Conservation (phyloP, 2,113 vertebrate species). For the Mirounga angustirostris region DNA sequence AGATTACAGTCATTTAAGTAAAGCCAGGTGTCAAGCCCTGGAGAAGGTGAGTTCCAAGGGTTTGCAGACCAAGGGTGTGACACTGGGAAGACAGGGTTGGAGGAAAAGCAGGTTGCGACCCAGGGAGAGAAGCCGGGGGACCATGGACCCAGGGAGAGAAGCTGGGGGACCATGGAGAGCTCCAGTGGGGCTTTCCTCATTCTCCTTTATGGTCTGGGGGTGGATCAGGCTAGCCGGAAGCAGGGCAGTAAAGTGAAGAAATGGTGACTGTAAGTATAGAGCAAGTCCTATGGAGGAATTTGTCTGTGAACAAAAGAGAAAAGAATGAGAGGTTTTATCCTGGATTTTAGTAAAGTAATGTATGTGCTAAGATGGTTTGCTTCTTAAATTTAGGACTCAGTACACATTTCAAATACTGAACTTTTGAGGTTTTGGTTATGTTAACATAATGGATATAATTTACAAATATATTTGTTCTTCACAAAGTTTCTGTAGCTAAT, state of each 20-base stretch:
- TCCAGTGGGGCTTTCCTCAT: not conserved
- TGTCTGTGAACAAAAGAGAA: not conserved
- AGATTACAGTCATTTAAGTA: not conserved
- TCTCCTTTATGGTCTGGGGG: not conserved
- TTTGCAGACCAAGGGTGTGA: not conserved
- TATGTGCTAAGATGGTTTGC: not conserved
- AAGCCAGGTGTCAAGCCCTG: not conserved
- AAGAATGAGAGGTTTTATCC: not conserved
- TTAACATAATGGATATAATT: not conserved
- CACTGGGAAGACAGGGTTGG: not conserved
- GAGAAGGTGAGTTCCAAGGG: not conserved
- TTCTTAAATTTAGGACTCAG: not conserved
- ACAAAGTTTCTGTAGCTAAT: not conserved
- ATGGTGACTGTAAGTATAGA: not conserved
- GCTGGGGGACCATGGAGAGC: not conserved
- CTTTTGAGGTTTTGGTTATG: not conserved
- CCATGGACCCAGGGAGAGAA: not conserved
- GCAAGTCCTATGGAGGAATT: not conserved
- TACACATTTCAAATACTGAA: not conserved
- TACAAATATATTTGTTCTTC: slow-evolving; percentile 15
- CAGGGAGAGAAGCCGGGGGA: not conserved
- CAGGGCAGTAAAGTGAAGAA: not conserved
- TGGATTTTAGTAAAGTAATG: not conserved
- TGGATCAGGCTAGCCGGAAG: not conserved
- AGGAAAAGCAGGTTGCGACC: not conserved